Percentiles rank a stretch among this genome's conserved stretches.
Conservation (phyloP, 2,113 vertebrate genomes). For the Sminthopsis crassicaudata region DNA sequence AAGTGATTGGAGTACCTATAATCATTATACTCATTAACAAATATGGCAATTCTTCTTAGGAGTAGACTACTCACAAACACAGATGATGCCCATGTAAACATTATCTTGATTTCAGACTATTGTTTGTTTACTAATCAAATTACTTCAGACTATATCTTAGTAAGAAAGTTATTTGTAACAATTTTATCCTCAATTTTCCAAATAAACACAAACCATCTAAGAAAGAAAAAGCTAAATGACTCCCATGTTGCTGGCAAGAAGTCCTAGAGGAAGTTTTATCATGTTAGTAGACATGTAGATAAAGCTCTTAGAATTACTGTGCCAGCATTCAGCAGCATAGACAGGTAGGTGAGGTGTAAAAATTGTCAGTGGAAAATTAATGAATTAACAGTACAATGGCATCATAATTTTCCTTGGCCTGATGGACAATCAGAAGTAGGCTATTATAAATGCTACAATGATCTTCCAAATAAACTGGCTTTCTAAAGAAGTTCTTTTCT, state of each 20-base stretch:
- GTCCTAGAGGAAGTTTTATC: conserved; percentile 1
- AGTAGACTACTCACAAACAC: background rate
- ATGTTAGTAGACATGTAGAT: conserved; percentile 12
- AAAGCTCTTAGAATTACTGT: conserved; percentile 45
- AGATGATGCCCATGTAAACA: background rate
- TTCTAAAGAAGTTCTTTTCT: conserved; percentile 70
- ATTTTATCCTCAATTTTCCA: background rate
- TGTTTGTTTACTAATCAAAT: conserved; percentile 27
- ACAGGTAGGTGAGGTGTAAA: background rate
- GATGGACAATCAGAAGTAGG: conserved; percentile 81
- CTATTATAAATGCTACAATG: conserved; percentile 88
- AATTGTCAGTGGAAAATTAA: conserved; percentile 36
- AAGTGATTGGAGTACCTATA: conserved; percentile 16
- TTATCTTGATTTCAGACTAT: background rate
- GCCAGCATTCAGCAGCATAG: background rate
- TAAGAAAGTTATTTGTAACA: conserved; percentile 64
- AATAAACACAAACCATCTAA: conserved; percentile 45
- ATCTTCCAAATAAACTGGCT: conserved; percentile 83
- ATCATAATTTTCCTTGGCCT: conserved; percentile 79
- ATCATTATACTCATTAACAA: conserved; percentile 16
- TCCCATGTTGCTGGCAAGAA: background rate
- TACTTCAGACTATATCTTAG: conserved; percentile 69
- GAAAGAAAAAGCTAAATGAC: conserved; percentile 7
- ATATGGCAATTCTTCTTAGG: background rate
- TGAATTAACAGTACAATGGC: conserved; percentile 81